These are phyloP conservation scores for Papilio aristodemus DNA, from an alignment of 1,140 invertebrate species.

Conservation along the genomic window DNA sequence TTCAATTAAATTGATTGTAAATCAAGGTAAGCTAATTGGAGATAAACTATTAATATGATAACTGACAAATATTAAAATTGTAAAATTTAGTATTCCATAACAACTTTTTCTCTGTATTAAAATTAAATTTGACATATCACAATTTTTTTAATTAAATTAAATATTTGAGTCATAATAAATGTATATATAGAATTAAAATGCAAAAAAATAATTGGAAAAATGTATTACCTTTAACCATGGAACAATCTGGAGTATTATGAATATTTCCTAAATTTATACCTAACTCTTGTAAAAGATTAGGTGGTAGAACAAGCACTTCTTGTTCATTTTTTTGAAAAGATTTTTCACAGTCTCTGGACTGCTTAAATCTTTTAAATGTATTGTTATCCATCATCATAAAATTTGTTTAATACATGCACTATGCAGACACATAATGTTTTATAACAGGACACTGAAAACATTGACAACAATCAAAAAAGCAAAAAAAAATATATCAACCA, in stretches of 20 bases:
- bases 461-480: constrained; percentile 24
- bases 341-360: constrained; percentile 17
- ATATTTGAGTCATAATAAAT: not conserved
- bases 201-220: constrained; percentile 4
- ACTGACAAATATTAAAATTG: too few species aligned
- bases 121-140: too few species aligned
- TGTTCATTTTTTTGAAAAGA: constrained; percentile 39
- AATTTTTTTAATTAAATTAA: too few species aligned
- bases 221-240: constrained; percentile 30
- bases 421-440: constrained; percentile 22
- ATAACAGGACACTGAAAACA: constrained; percentile 26
- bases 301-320: constrained; percentile 71
- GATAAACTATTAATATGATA: too few species aligned
- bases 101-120: too few species aligned
- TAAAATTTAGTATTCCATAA: not conserved
- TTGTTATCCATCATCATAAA: constrained; percentile 25
- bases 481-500: constrained; percentile 26
- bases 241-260: constrained; percentile 21
- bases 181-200: not conserved
- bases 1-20: too few species aligned
- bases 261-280: constrained; percentile 66
- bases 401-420: constrained; percentile 11
- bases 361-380: constrained; percentile 22
- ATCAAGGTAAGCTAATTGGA: too few species aligned
- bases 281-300: constrained; percentile 70